A percentile compares a stretch with the other conserved stretches of the same genome.
phyloP scores from a whole-genome alignment of 2,113 vertebrate species.

The Caracal caracal region DNA sequence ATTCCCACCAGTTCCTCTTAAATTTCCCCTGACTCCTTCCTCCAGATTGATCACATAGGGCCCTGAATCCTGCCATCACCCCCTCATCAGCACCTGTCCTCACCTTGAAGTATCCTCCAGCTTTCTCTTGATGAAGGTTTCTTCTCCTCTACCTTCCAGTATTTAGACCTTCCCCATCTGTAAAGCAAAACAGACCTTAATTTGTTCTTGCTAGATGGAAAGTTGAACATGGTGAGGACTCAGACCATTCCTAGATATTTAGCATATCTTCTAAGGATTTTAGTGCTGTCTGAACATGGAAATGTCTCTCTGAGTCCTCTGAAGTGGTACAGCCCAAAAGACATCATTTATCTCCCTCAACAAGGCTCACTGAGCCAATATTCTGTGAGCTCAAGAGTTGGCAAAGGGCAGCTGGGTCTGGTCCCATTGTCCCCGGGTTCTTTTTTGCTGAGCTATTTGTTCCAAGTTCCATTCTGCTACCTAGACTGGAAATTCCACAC shows the following conservation, averaged over 20 bases:
- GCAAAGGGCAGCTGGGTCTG: constrained; percentile 28
- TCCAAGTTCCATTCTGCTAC: constrained; percentile 76
- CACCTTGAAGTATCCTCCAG: not conserved
- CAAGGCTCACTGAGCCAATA: not conserved
- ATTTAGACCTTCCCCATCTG: not conserved
- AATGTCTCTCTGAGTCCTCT: constrained; percentile 19
- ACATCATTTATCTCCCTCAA: not conserved
- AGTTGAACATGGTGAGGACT: not conserved
- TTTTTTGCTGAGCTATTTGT: constrained; percentile 75
- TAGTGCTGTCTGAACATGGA: not conserved
- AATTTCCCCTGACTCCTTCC: not conserved
- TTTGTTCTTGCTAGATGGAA: not conserved
- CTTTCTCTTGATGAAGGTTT: not conserved
- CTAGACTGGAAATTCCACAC: constrained; percentile 75
- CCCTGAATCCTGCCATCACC: not conserved
- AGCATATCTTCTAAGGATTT: not conserved
- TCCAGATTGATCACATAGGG: not conserved
- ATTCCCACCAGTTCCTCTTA: not conserved
- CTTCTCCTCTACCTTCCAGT: not conserved
- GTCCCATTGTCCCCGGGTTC: constrained; percentile 60
- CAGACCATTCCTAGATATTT: not conserved
- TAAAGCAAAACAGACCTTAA: constrained; percentile 3
- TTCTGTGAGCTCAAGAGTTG: constrained; percentile 31
- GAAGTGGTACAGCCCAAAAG: not conserved
- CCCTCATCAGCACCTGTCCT: not conserved